A percentile compares a stretch with the other conserved stretches of the same genome.
These are phyloP conservation scores for Myotis yumanensis DNA, from an alignment of 2,113 vertebrate species.

Conservation along the genomic window DNA sequence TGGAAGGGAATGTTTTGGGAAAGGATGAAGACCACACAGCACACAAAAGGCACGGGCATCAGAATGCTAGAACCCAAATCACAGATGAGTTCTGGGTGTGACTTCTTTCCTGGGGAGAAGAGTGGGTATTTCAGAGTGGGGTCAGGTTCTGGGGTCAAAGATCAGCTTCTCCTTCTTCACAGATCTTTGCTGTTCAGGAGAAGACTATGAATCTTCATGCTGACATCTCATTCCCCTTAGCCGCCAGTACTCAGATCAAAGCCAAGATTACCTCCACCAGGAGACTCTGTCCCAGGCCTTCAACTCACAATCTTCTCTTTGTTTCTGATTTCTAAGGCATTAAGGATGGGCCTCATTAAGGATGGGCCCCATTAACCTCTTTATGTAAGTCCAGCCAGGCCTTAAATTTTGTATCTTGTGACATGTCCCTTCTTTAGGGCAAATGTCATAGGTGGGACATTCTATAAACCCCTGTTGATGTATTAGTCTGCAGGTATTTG, in stretches of 20 bases:
- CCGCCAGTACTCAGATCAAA: background rate
- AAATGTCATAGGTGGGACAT: background rate
- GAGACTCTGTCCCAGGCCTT: background rate
- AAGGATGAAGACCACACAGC: background rate
- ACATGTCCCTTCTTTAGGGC: background rate
- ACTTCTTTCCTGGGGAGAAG: background rate
- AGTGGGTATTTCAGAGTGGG: conserved; percentile 1
- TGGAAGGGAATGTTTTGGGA: background rate
- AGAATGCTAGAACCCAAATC: background rate
- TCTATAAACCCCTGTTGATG: background rate
- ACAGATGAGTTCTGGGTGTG: background rate
- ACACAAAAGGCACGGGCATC: background rate
- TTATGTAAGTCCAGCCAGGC: background rate
- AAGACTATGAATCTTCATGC: background rate
- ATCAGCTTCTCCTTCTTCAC: background rate
- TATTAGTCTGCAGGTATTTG: background rate
- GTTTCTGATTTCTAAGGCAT: background rate
- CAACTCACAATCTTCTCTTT: background rate
- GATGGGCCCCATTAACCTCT: background rate
- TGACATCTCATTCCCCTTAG: background rate
- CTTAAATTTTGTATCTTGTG: background rate
- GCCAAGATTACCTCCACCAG: background rate
- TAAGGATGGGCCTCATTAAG: background rate
- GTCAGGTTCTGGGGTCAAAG: background rate
- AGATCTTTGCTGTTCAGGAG: background rate